Evolutionary conservation across 2,797 vertebrate species (phyloP).

Genomic region (Urosaurus nigricauda): DNA sequence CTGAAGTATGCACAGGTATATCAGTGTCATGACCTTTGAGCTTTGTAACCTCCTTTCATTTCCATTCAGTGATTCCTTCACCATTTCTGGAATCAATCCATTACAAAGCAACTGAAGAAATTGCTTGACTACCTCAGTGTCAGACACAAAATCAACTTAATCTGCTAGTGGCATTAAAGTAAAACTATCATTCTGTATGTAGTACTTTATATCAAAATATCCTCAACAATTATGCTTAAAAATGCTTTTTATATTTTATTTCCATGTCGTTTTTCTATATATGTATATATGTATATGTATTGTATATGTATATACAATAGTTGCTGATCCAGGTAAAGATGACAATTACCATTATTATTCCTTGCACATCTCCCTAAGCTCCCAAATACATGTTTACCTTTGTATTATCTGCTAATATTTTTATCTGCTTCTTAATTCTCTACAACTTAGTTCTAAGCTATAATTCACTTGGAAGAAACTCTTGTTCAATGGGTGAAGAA

Average conservation of each 20-base stretch:
- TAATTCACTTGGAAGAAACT: background rate
- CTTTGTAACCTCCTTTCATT: background rate
- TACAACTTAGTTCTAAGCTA: background rate
- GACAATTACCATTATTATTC: background rate
- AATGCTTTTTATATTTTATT: background rate
- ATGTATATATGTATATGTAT: too few species aligned
- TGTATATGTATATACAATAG: too few species aligned
- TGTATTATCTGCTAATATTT: constrained; percentile 52
- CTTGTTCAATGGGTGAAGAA: constrained; percentile 45
- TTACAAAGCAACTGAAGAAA: background rate
- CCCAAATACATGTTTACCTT: constrained; percentile 37
- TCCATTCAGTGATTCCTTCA: background rate
- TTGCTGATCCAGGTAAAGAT: background rate
- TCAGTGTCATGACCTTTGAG: background rate
- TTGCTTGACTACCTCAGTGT: background rate
- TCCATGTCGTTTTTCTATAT: background rate
- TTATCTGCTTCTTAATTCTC: constrained; percentile 31
- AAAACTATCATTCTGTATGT: background rate
- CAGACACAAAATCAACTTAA: background rate
- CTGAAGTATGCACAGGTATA: background rate
- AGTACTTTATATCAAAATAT: background rate
- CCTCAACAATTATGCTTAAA: background rate
- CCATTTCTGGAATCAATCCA: background rate
- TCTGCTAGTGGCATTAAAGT: background rate
- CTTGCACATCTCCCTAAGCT: background rate